phyloP scores from a whole-genome alignment of 2,888 invertebrate genomes.

The Pemphredon lugubris region DNA sequence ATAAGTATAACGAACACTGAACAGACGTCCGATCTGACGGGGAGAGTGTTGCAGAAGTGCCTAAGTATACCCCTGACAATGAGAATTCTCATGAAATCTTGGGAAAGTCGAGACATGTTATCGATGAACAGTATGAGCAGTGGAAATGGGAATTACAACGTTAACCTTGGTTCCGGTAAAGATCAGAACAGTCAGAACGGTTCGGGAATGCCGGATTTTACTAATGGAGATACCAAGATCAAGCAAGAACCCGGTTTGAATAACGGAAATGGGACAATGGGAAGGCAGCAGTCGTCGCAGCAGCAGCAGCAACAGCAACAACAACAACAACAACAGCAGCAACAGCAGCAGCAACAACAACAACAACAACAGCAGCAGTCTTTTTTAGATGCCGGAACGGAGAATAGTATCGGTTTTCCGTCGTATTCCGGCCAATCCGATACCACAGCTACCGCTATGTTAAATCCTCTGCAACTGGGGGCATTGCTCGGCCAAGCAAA shows the following conservation, averaged over 20 bases:
- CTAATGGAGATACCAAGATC: slow-evolving; percentile 78
- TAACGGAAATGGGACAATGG: slow-evolving; percentile 73
- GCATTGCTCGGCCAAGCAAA: slow-evolving; percentile 76
- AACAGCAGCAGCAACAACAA: slow-evolving; percentile 61
- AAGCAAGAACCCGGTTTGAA: slow-evolving; percentile 78
- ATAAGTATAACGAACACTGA: slow-evolving; percentile 79
- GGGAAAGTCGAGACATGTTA: slow-evolving; percentile 87
- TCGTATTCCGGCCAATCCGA: slow-evolving; percentile 81
- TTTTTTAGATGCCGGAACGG: slow-evolving; percentile 82
- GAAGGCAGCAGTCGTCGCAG: slow-evolving; percentile 64
- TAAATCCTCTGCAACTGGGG: slow-evolving; percentile 78
- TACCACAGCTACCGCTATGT: slow-evolving; percentile 76
- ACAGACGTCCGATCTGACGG: slow-evolving; percentile 83
- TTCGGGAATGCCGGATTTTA: slow-evolving; percentile 76
- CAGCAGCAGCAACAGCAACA: slow-evolving; percentile 60
- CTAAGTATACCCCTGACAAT: slow-evolving; percentile 96
- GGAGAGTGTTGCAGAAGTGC: slow-evolving; percentile 91
- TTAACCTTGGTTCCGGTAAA: slow-evolving; percentile 86
- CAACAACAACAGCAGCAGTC: slow-evolving; percentile 78
- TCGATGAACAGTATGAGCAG: slow-evolving; percentile 82
- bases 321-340: slow-evolving; percentile 53
- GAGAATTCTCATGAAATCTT: slow-evolving; percentile 91
- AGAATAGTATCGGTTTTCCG: slow-evolving; percentile 82
- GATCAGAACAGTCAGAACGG: slow-evolving; percentile 76
- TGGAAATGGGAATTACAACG: slow-evolving; percentile 85